Evolutionary conservation across 2,797 vertebrate genomes (phyloP).

Genomic region (Galagoides demidoff): DNA sequence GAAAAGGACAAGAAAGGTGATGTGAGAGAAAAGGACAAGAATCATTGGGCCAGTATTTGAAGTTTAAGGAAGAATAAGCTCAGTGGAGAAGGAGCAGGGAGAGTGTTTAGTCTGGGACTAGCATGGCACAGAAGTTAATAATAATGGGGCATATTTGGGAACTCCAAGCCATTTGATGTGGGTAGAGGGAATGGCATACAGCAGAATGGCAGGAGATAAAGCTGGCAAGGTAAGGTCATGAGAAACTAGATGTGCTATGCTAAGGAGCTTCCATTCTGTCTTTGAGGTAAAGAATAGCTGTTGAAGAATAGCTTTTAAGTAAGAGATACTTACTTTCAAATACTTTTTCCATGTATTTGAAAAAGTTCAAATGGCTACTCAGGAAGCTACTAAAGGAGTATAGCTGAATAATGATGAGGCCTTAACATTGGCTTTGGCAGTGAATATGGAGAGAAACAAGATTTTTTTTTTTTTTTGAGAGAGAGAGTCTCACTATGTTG

Average conservation of each 20-base stretch:
- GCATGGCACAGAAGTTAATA: not conserved
- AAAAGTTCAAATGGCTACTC: not conserved
- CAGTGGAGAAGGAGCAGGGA: not conserved
- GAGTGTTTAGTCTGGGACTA: not conserved
- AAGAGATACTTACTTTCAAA: too few relatives aligned
- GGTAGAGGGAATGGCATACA: not conserved
- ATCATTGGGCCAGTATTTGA: not conserved
- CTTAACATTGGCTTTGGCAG: not conserved
- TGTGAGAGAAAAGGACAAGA: not conserved
- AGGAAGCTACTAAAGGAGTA: not conserved
- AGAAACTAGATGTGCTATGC: not conserved
- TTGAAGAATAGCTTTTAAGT: conserved; percentile 24
- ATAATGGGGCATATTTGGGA: not conserved
- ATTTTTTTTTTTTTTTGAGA: not conserved
- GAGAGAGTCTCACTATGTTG: too few relatives aligned
- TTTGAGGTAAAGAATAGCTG: conserved; percentile 12
- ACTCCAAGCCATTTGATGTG: not conserved
- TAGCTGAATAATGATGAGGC: not conserved
- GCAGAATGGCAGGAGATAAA: not conserved
- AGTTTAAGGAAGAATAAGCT: not conserved
- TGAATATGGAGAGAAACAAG: not conserved
- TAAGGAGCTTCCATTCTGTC: not conserved
- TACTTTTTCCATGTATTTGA: not conserved
- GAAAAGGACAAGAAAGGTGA: not conserved
- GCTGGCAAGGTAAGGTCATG: not conserved